Conservation (phyloP, 2,797 vertebrate species). For the Anguilla marmorata region DNA sequence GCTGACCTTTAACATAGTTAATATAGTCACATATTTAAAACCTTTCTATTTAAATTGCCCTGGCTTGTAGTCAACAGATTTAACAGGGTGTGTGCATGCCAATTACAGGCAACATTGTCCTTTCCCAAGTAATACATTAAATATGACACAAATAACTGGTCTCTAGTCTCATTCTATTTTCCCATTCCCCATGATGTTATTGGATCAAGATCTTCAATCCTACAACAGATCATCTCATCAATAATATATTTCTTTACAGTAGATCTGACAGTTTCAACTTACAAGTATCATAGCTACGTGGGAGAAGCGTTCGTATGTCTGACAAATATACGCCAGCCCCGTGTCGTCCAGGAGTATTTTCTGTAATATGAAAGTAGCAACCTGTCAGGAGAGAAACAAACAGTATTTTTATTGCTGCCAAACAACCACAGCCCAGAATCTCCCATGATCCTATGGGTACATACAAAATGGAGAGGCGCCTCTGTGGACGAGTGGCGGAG, state of each 20-base stretch:
- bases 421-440: neutral
- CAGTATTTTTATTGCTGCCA: neutral
- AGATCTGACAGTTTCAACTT: constrained; percentile 48
- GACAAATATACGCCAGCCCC: constrained; percentile 95
- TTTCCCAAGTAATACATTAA: neutral
- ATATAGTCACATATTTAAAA: too few relatives aligned
- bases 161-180: neutral
- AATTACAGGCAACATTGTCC: neutral
- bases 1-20: too few relatives aligned
- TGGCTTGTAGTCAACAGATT: too few relatives aligned
- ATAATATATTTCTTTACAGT: neutral
- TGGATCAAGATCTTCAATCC: neutral
- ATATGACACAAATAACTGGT: neutral
- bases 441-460: neutral
- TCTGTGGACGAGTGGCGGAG: neutral
- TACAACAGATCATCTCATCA: neutral
- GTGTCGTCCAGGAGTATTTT: constrained; percentile 98
- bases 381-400: constrained; percentile 67
- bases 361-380: constrained; percentile 97
- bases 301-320: constrained; percentile 96
- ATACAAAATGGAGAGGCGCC: neutral
- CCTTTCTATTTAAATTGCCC: too few relatives aligned
- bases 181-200: neutral
- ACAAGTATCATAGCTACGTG: constrained; percentile 99
- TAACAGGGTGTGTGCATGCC: neutral